Evolutionary conservation across 2,888 invertebrate species (phyloP), one percentile per base, ranked within the genome.

Genomic region (Apodemia zela): DNA sequence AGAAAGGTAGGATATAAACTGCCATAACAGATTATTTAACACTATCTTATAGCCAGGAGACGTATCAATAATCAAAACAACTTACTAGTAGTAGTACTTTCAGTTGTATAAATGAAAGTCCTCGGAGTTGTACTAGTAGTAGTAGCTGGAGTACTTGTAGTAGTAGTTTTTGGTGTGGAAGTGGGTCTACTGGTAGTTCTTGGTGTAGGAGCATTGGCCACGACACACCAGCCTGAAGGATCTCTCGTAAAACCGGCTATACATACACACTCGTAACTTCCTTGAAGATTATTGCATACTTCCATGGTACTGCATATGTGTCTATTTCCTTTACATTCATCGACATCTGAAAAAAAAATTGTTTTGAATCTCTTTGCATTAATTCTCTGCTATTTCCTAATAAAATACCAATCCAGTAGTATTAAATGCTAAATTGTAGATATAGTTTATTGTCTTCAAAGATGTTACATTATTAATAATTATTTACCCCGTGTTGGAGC

Each of bases 211-310:
- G 71, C 71, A 18, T 67, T 61, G 10, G 65, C 63, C 13, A 70
- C 69, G 0, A 66, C 71, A 64, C 90, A 90, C 78, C 81, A 86
- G 6, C 86, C 88, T 4, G 78, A 77, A 0, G 85, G 81, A 73
- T 97, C 96, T 65, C 93, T 92, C 15, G 93, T 82, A 80, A 96
- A 98, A 0, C 98, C 98, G 0, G 93, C 81, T 0, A 97, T 95
- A 77, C 98, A 98, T 35, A 94, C 93, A 78, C 97, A 97, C 18
- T 89, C 85, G 80, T 96, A 98, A 7, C 97, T 96, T 0, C 98
- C 98, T 0, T 95, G 95, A 0, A 94, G 93, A 79, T 98, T 98
- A 59, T 94, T 93, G 78, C 98, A 98, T 11, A 93, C 89, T 72
- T 94, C 93, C 5, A 81, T 73, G 3, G 69, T 69, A 10, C 82